phyloP scores from a whole-genome alignment of 2,113 vertebrate species.

The Aix galericulata region DNA sequence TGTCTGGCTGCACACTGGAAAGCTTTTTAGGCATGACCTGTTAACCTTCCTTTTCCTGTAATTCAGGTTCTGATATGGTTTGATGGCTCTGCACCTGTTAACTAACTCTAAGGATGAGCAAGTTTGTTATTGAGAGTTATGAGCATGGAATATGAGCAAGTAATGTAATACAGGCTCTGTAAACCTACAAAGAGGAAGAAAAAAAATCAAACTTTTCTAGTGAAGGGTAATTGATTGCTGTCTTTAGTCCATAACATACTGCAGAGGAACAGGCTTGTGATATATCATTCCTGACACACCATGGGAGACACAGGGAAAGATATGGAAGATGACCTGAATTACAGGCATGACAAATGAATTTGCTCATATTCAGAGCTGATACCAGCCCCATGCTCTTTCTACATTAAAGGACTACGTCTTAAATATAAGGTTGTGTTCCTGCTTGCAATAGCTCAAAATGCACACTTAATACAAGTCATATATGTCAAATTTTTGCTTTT shows the following conservation, averaged over 20 bases:
- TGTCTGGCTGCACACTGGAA: background rate
- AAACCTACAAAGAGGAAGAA: background rate
- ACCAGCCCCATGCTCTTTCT: background rate
- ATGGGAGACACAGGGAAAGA: background rate
- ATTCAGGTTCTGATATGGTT: fast-evolving
- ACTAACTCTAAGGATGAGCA: background rate
- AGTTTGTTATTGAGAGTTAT: background rate
- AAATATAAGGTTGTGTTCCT: background rate
- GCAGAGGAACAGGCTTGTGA: background rate
- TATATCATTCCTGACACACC: background rate
- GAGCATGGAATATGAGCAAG: background rate
- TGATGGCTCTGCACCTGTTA: background rate
- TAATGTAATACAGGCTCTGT: background rate
- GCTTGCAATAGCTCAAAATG: background rate
- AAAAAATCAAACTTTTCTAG: background rate
- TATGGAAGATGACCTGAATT: background rate
- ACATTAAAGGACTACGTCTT: background rate
- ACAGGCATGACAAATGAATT: background rate
- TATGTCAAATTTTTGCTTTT: background rate
- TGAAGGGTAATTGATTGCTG: background rate
- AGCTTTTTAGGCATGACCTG: background rate
- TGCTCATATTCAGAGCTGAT: background rate
- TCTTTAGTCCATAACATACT: background rate
- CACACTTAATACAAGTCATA: background rate
- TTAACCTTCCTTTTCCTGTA: background rate